Conservation (phyloP, 2,113 vertebrate genomes). For the Pantherophis guttatus region DNA sequence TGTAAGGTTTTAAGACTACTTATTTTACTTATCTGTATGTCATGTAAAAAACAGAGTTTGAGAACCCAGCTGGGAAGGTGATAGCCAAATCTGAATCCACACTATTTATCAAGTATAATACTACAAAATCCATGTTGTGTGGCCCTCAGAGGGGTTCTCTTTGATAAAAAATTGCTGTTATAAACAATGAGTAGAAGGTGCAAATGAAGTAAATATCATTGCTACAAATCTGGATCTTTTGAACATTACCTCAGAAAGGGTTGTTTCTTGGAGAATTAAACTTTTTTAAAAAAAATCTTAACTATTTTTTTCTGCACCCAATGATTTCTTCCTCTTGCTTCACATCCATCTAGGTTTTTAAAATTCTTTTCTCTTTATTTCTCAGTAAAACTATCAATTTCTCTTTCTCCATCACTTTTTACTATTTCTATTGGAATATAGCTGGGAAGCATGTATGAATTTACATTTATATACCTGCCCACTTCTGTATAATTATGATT, state of each 20-base stretch:
- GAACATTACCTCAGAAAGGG: not conserved
- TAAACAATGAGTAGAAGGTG: not conserved
- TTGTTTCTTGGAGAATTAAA: not conserved
- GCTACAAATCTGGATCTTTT: not conserved
- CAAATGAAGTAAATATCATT: not conserved
- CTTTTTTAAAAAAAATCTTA: not conserved
- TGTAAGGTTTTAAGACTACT: not conserved
- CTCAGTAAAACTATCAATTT: not conserved
- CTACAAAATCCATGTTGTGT: not conserved
- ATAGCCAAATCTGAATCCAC: not conserved
- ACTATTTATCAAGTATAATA: not conserved
- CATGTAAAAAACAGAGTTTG: not conserved
- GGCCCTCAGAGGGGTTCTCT: not conserved
- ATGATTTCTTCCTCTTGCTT: not conserved
- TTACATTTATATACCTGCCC: not conserved
- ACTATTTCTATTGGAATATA: not conserved
- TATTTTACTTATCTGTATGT: not conserved
- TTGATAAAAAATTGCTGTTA: not conserved
- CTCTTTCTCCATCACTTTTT: not conserved
- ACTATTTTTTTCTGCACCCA: not conserved
- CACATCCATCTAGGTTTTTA: not conserved
- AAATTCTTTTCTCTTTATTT: not conserved
- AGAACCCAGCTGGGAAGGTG: not conserved
- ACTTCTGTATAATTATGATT: not conserved
- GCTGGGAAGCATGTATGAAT: not conserved